Evolutionary conservation across 2,113 vertebrate genomes (phyloP).

Genomic region (Gobio gobio): DNA sequence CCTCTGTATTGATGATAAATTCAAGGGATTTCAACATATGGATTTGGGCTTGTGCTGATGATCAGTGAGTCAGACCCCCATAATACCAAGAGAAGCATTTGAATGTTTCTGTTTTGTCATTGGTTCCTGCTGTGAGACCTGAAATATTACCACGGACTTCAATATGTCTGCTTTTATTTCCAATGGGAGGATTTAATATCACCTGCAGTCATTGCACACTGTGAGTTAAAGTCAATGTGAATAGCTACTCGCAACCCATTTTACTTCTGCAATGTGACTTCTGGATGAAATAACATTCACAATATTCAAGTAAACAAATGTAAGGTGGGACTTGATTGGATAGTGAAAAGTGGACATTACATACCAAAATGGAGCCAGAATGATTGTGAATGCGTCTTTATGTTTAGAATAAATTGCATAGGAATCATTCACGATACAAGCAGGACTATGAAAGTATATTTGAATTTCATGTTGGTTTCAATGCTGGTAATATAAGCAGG

Average conservation of each 20-base stretch:
- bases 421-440: not conserved
- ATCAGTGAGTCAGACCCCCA: not conserved
- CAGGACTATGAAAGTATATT: not conserved
- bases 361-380: not conserved
- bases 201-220: not conserved
- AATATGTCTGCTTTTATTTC: constrained; percentile 13
- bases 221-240: not conserved
- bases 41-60: not conserved
- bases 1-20: not conserved
- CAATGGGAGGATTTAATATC: not conserved
- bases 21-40: not conserved
- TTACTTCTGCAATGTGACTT: not conserved
- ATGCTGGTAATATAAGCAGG: not conserved
- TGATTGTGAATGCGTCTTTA: not conserved
- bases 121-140: not conserved
- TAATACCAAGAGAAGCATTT: constrained; percentile 6
- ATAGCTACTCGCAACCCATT: not conserved
- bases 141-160: not conserved
- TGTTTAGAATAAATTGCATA: not conserved
- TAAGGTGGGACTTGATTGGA: not conserved
- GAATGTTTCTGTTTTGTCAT: constrained; percentile 8
- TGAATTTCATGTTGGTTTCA: not conserved
- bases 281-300: not conserved
- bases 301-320: not conserved
- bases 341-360: not conserved